These are phyloP conservation scores for Megathymus violae DNA, from an alignment of 1,140 invertebrate genomes.

Conservation along the genomic window DNA sequence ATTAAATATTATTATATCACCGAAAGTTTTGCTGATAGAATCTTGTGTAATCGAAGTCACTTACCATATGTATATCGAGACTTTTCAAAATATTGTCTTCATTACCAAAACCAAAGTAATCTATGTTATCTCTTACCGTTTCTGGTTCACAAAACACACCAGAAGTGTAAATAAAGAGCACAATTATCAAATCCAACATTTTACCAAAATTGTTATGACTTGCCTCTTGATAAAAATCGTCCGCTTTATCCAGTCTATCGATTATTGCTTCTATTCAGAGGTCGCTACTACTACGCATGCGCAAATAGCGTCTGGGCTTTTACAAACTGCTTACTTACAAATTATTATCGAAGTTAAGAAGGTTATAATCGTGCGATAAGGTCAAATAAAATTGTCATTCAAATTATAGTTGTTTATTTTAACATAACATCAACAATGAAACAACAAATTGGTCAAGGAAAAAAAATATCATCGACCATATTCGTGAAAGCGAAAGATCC, in stretches of 20 bases:
- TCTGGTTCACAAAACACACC: constrained; percentile 71
- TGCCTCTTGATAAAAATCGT: constrained; percentile 43
- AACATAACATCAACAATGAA: constrained; percentile 53
- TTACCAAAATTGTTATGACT: constrained; percentile 60
- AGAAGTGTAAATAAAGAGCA: constrained; percentile 43
- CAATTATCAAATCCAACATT: constrained; percentile 65
- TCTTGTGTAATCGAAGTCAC: constrained; percentile 35
- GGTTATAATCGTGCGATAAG: background rate
- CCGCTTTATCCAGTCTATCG: constrained; percentile 61
- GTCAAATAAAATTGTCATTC: constrained; percentile 44
- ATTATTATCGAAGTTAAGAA: constrained; percentile 16
- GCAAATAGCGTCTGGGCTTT: constrained; percentile 32
- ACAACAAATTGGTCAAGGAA: constrained; percentile 58
- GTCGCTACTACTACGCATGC: constrained; percentile 62
- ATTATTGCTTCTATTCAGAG: constrained; percentile 50
- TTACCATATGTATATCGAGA: constrained; percentile 67
- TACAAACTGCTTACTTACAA: constrained; percentile 25
- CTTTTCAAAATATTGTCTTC: constrained; percentile 69
- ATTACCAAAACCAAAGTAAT: constrained; percentile 72
- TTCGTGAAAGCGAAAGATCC: constrained; percentile 38
- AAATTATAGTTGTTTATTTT: constrained; percentile 58
- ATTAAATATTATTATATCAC: background rate
- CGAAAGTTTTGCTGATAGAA: too few species aligned
- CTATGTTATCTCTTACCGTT: constrained; percentile 73
- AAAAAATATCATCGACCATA: constrained; percentile 36